A percentile compares a stretch with the other conserved stretches of the same genome.
phyloP scores from a whole-genome alignment of 2,888 invertebrate species.

The Patella caerulea region DNA sequence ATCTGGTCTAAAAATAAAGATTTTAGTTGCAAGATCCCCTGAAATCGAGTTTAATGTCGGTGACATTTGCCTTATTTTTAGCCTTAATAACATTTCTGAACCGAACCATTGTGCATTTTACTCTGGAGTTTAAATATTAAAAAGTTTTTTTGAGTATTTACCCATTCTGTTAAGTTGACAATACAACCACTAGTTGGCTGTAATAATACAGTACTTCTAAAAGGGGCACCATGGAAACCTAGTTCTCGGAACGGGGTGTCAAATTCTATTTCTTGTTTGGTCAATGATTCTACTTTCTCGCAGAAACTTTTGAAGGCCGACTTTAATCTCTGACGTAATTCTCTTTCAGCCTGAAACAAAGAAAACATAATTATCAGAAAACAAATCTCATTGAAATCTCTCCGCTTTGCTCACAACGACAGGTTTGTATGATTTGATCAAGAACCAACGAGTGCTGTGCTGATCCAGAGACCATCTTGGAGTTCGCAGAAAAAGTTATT shows the following conservation, averaged over 20 bases:
- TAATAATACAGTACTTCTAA: slow-evolving; percentile 92
- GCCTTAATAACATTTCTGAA: too few relatives aligned
- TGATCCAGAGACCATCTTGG: too few relatives aligned
- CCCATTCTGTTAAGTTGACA: slow-evolving; percentile 97
- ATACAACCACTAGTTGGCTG: slow-evolving; percentile 99
- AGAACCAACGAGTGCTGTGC: too few relatives aligned
- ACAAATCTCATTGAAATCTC: not conserved
- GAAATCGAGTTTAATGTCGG: too few relatives aligned
- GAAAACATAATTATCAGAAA: not conserved
- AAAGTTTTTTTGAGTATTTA: slow-evolving; percentile 56
- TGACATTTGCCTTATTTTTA: too few relatives aligned
- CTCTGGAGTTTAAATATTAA: too few relatives aligned
- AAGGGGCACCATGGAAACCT: slow-evolving; percentile 98
- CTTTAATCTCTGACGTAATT: slow-evolving; percentile 95
- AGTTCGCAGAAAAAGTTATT: not conserved
- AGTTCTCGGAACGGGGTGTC: slow-evolving; percentile 98
- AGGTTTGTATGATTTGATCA: too few relatives aligned
- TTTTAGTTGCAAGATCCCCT: too few relatives aligned
- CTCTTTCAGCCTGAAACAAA: slow-evolving; percentile 83
- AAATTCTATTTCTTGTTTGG: slow-evolving; percentile 97
- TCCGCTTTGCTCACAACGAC: not conserved
- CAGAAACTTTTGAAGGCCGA: slow-evolving; percentile 98
- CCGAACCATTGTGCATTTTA: too few relatives aligned
- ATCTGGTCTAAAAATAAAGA: too few relatives aligned
- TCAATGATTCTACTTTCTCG: slow-evolving; percentile 95